A percentile compares a stretch with the other conserved stretches of the same genome.
These are phyloP conservation scores for Malurus melanocephalus DNA, from an alignment of 2,113 vertebrate species.

Conservation along the genomic window DNA sequence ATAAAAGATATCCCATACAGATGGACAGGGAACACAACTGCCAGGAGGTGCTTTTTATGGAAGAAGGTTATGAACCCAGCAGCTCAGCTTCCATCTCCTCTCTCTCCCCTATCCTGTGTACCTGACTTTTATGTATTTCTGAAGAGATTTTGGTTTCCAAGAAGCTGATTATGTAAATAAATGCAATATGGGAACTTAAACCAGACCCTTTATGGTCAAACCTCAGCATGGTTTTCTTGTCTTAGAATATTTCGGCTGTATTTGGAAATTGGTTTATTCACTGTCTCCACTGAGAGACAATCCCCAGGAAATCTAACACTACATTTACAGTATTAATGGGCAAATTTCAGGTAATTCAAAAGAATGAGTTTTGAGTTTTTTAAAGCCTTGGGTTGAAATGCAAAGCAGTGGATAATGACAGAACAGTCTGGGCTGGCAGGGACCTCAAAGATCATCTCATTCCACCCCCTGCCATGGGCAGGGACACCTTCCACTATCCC, in stretches of 20 bases:
- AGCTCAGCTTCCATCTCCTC: not conserved
- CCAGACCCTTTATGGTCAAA: not conserved
- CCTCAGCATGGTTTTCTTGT: not conserved
- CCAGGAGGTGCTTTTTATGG: not conserved
- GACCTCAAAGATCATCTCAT: not conserved
- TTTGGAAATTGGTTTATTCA: not conserved
- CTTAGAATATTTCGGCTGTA: accelerated
- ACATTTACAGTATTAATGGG: not conserved
- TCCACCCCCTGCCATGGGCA: not conserved
- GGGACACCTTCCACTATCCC: not conserved
- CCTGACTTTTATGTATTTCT: not conserved
- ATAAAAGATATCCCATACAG: not conserved
- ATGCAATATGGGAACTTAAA: not conserved
- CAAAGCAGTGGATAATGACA: not conserved
- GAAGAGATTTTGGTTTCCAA: not conserved
- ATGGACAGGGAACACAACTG: not conserved
- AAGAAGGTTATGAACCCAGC: not conserved
- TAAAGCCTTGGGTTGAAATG: not conserved
- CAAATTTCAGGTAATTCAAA: not conserved
- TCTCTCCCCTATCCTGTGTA: not conserved
- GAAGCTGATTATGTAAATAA: not conserved
- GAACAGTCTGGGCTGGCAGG: not conserved
- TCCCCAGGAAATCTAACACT: not conserved
- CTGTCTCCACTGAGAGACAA: not conserved
- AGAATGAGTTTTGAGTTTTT: not conserved